Evolutionary conservation across 2,797 vertebrate genomes (phyloP), one percentile per base, ranked within the genome.

Genomic region (Rhincodon typus): DNA sequence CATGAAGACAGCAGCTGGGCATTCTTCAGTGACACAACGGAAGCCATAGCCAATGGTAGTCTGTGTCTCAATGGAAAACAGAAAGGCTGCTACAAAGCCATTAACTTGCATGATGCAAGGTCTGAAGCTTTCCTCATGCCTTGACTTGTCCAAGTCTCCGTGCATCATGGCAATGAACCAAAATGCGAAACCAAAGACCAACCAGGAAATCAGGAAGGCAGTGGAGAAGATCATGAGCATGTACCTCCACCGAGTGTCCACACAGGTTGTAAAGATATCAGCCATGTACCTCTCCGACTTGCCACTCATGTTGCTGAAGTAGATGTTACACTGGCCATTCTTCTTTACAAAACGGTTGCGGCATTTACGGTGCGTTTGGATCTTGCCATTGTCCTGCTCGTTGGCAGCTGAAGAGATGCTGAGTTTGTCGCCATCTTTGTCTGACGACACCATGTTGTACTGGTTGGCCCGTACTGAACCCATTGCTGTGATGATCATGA

Each of bases 201-300:
- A 97, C 99, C 99, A 99, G 77, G 99, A 99, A 74, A 98, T 97
- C 62, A 99, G 96, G 97, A 99, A 99, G 96, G 98, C 98, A 0
- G 98, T 97, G 0, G 98, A 99, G 96, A 99, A 99, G 96, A 99
- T 97, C 96, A 99, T 97, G 74, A 99, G 97, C 98, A 99, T 98
- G 97, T 99, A 99, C 95, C 99, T 97, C 99, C 99, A 99, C 97
- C 98, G 98, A 0, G 98, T 99, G 97, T 99, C 99, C 97, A 99
- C 99, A 0, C 99, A 99, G 10, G 99, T 99, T 95, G 99, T 99
- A 97, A 99, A 99, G 97, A 99, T 98, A 96, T 99, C 99, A 0
- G 98, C 98, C 94, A 99, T 98, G 97, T 99, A 99, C 96, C 99
- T 99, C 96, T 98, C 98, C 0, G 98, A 98, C 96, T 98, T 99